Base-by-base conservation (phyloP, 2,888 invertebrate genomes). In the Tenthredo livida region DNA sequence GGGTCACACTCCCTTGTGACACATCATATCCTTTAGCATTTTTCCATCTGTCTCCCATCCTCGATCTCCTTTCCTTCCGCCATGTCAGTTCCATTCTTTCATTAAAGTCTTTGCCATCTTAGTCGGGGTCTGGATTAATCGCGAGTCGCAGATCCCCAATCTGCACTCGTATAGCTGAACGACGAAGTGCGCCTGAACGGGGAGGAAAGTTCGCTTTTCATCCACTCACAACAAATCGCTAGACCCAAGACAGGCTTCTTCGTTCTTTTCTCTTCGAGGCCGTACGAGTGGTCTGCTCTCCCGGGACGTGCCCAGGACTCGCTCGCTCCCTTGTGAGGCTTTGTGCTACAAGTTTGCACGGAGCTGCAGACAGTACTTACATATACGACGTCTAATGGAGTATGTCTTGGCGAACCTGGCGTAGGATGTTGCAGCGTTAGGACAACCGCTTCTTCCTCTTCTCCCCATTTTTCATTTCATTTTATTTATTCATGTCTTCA, bases 261-360 rank as follows among this genome's bases (percentile, higher is more conserved):
- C 21, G 37, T 37, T 58, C 50, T 83, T 83, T 61, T 67, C 67
- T 67, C 67, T 47, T 89, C 87, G 89, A 89, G 90, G 89, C 89
- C 89, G 88, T 89, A 90, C 87, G 90, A 89, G 88, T 89, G 89
- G 90, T 90, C 89, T 87, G 87, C 87, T 87, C 87, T 85, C 87
- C 85, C 85, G 86, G 85, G 87, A 87, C 88, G 82, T 84, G 80
- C 37, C 37, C 40, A 83, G 83, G 83, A 83, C 83, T 83, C 83
- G 21, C 83, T 58, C 54, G 33, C 65, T 83, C 67, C 83, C 83
- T 70, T 78, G 80, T 84, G 83, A 70, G 65, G 85, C 73, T 85
- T 82, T 83, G 73, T 33, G 47, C 70, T 77, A 84, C 61, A 78
- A 85, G 75, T 73, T 78, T 73, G 85, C 84, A 73, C 40, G 72